Evolutionary conservation across 2,888 invertebrate species (phyloP).

Genomic region (Lasioglossum oenotherae): DNA sequence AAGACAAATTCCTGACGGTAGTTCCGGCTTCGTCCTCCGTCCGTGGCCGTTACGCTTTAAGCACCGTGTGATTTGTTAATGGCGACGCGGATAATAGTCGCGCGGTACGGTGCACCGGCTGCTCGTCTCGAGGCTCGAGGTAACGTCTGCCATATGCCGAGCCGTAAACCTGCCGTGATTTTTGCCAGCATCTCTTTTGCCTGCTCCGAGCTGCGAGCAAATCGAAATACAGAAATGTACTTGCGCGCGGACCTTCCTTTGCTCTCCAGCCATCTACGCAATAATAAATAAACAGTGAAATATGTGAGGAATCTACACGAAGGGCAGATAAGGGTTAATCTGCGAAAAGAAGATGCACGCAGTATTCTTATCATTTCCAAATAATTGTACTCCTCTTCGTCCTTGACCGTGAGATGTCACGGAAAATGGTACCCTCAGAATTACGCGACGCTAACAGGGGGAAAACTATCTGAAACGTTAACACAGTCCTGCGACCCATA

Average conservation of each 20-base stretch:
- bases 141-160: conserved; percentile 81
- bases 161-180: conserved; percentile 74
- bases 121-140: conserved; percentile 69
- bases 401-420: background rate
- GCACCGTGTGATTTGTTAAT: conserved; percentile 41
- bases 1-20: conserved; percentile 34
- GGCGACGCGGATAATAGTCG: conserved; percentile 62
- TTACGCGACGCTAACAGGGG: background rate
- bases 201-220: conserved; percentile 38
- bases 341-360: background rate
- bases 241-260: background rate
- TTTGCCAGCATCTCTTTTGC: conserved; percentile 43
- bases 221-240: conserved; percentile 54
- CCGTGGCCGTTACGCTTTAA: conserved; percentile 37
- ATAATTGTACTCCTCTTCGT: background rate
- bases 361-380: background rate
- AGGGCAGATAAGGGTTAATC: background rate
- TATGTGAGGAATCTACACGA: background rate
- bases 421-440: background rate
- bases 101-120: conserved; percentile 62
- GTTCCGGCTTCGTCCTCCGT: conserved; percentile 36
- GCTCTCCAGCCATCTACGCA: background rate
- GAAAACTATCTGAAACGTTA: background rate
- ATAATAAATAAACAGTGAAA: background rate
- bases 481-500: background rate